Evolutionary conservation across 2,113 vertebrate genomes (phyloP), one percentile per base, ranked within the genome.

Genomic region (Leucosticte australis): DNA sequence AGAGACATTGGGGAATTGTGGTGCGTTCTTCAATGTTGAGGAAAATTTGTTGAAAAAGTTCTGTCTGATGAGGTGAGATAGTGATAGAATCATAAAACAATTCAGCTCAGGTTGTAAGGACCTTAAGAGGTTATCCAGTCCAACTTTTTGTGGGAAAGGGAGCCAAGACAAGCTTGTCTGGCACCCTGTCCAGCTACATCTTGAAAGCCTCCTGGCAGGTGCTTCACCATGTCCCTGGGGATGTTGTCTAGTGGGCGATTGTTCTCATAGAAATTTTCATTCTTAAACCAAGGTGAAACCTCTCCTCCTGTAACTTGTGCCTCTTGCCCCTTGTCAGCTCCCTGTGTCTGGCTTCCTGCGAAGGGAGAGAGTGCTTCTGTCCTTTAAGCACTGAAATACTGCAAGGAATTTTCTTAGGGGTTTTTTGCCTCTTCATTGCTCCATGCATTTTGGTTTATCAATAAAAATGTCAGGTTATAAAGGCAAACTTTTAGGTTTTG

Each of bases 131-230:
- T 14, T 17, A 28, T 21, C 31, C 35, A 22, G 21, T 46, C 4
- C 35, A 82, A 13, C 5, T 2, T 31, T 59, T 56, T 59, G 41
- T 13, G 8, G 50, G 15, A 78, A 50, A 83, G 9, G 5, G 3
- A 86, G 5, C 2, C 15, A 47, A 13, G 26, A 42, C 2, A 15
- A 82, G 4, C 10, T 65, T 85, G 11, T 74, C 33, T 56, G 2
- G 13, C 31, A 53, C 5, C 2, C 7, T 52, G 17, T 62, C 20
- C 18, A 42, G 5, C 21, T 1, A 0, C 41, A 62, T 30, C 11
- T 41, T 67, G 47, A 75, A 86, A 67, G 26, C 1, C 13, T 83
- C 30, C 46, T 42, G 37, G 37, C 18, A 13, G 3, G 13, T 11
- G 7, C 27, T 85, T 10, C 15, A 44, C 15, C 37, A 33, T 23